Conservation (phyloP, 2,113 vertebrate genomes). For the Anser cygnoides region DNA sequence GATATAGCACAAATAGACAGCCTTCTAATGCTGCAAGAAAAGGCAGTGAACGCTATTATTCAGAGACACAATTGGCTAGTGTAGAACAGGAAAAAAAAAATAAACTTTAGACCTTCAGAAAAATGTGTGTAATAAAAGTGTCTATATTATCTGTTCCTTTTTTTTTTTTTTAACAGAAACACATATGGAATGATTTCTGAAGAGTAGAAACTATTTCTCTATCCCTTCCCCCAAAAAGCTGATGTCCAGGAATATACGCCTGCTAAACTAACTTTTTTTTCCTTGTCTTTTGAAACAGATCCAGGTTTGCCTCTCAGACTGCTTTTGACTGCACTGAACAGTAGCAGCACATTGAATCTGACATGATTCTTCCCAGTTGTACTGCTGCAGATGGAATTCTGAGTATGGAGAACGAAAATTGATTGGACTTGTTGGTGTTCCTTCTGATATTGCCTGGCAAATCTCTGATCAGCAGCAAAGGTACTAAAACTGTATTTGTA, state of each 20-base stretch:
- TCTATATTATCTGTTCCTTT: background rate
- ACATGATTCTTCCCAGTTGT: background rate
- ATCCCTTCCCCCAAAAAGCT: background rate
- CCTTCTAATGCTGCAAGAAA: background rate
- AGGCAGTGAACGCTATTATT: background rate
- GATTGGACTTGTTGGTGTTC: background rate
- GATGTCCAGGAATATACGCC: background rate
- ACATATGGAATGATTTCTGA: background rate
- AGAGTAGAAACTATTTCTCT: background rate
- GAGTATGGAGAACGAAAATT: background rate
- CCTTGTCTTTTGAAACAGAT: background rate
- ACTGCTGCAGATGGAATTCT: constrained; percentile 8
- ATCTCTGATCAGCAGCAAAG: background rate
- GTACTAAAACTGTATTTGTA: background rate
- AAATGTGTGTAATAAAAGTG: background rate
- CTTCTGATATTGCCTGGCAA: background rate
- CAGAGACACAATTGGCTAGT: background rate
- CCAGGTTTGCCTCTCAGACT: background rate
- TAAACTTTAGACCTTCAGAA: background rate
- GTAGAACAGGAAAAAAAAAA: background rate
- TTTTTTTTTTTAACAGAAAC: background rate
- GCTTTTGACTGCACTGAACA: background rate
- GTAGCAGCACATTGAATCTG: background rate
- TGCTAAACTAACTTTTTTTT: background rate
- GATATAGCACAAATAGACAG: background rate